These are phyloP conservation scores for Misgurnus anguillicaudatus DNA, from an alignment of 2,113 vertebrate species.

Conservation along the genomic window DNA sequence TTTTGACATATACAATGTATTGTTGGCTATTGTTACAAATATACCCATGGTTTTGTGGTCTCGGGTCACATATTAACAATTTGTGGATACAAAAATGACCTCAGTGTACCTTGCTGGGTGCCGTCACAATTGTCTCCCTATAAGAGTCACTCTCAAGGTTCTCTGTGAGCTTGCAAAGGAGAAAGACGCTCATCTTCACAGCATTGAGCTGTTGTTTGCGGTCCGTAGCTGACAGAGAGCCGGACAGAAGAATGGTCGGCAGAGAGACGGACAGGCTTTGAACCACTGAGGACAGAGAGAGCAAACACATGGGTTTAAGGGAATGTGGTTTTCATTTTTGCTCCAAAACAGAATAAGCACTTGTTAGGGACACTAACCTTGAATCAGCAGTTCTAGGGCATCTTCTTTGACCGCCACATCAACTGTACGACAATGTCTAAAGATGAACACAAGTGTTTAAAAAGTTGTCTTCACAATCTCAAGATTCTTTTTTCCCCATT, in stretches of 20 bases:
- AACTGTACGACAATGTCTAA: conserved; percentile 79
- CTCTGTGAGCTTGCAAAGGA: conserved; percentile 84
- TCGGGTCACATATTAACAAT: background rate
- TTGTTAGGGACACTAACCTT: conserved; percentile 71
- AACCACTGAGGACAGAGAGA: conserved; percentile 74
- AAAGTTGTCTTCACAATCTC: background rate
- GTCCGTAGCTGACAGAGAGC: conserved; percentile 69
- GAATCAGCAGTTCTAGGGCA: conserved; percentile 82
- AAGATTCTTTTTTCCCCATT: too few species aligned
- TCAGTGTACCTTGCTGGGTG: conserved; percentile 67
- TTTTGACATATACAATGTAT: too few species aligned
- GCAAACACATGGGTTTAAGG: background rate
- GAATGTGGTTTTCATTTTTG: background rate
- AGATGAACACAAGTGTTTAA: background rate
- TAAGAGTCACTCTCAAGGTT: conserved; percentile 81
- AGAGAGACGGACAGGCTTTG: conserved; percentile 81
- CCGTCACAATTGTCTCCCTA: conserved; percentile 73
- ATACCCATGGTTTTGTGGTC: too few species aligned
- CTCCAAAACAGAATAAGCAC: background rate
- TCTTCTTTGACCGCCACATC: conserved; percentile 82
- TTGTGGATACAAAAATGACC: background rate
- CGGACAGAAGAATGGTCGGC: conserved; percentile 72
- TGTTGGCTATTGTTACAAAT: too few species aligned
- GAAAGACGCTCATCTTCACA: conserved; percentile 94
- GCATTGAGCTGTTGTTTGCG: conserved; percentile 83